Evolutionary conservation across 2,797 vertebrate species (phyloP).

Genomic region (Philypnodon macrostomus): DNA sequence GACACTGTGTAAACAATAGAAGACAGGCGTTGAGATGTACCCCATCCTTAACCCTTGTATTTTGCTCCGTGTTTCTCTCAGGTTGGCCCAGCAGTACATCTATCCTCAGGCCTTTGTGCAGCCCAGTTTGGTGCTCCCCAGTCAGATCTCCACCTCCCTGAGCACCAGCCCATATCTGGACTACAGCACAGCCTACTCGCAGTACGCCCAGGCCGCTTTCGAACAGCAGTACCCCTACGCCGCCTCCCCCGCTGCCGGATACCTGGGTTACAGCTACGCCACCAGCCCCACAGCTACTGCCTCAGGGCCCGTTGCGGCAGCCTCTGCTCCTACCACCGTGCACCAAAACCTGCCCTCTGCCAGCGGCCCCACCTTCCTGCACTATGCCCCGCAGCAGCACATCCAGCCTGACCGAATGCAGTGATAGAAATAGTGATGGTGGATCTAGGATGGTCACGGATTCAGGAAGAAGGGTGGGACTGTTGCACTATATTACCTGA

Average conservation of each 20-base stretch:
- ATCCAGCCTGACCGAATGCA: slow-evolving; percentile 93
- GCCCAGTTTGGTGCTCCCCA: slow-evolving; percentile 89
- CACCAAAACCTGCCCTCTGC: slow-evolving; percentile 75
- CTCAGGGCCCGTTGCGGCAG: slow-evolving; percentile 46
- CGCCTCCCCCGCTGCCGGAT: slow-evolving; percentile 82
- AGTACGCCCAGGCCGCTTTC: slow-evolving; percentile 87
- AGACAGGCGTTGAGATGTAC: slow-evolving; percentile 30
- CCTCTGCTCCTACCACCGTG: slow-evolving; percentile 71
- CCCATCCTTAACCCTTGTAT: slow-evolving; percentile 11
- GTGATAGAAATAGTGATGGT: slow-evolving; percentile 67
- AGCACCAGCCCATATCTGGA: slow-evolving; percentile 86
- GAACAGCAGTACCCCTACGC: slow-evolving; percentile 91
- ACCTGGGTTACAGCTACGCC: slow-evolving; percentile 85
- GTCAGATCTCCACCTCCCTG: slow-evolving; percentile 83
- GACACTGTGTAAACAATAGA: slow-evolving; percentile 48
- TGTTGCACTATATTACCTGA: slow-evolving; percentile 72
- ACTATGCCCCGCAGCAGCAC: slow-evolving; percentile 86
- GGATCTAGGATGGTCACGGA: slow-evolving; percentile 34
- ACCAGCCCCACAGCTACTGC: slow-evolving; percentile 62
- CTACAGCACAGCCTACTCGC: slow-evolving; percentile 85
- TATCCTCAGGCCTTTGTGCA: slow-evolving; percentile 90
- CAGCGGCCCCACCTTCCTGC: slow-evolving; percentile 78
- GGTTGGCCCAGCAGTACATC: slow-evolving; percentile 87
- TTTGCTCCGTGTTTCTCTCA: slow-evolving; percentile 60
- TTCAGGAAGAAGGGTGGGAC: slow-evolving; percentile 66